A percentile compares a stretch with the other conserved stretches of the same genome.
Evolutionary conservation across 2,888 invertebrate genomes (phyloP).

Genomic region (Heliconius ismenius): DNA sequence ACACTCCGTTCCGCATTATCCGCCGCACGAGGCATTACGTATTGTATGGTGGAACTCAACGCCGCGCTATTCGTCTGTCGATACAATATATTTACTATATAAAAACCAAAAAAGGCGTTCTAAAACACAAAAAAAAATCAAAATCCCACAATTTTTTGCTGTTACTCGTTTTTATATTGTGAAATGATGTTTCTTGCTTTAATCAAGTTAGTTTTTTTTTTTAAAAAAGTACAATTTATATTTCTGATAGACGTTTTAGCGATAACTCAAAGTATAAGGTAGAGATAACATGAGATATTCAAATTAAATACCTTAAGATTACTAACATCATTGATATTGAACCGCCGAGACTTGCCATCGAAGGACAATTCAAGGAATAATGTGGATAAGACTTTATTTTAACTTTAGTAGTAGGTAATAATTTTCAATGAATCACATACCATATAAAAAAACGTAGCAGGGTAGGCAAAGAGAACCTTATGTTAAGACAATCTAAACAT

Average conservation of each 20-base stretch:
- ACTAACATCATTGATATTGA: constrained; percentile 72
- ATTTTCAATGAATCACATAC: background rate
- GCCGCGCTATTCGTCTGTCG: too few species aligned
- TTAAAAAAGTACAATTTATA: constrained; percentile 51
- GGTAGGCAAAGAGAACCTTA: too few species aligned
- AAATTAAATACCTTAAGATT: constrained; percentile 82
- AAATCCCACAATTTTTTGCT: background rate
- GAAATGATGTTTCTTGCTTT: constrained; percentile 5
- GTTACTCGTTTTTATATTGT: background rate
- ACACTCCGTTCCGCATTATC: too few species aligned
- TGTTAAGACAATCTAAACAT: too few species aligned
- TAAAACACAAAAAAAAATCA: background rate
- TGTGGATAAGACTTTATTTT: constrained; percentile 51
- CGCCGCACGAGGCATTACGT: too few species aligned
- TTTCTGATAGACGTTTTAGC: constrained; percentile 67
- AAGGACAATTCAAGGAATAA: constrained; percentile 61
- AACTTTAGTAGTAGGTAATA: background rate
- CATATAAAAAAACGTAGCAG: too few species aligned
- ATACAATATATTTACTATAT: too few species aligned
- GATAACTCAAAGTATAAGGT: constrained; percentile 73
- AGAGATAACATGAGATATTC: constrained; percentile 79
- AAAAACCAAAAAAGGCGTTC: background rate
- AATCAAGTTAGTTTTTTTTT: constrained; percentile 38
- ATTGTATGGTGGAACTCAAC: too few species aligned
- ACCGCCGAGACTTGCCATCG: constrained; percentile 64